These are phyloP conservation scores for Mantis religiosa DNA, from an alignment of 2,888 invertebrate genomes.

Conservation along the genomic window DNA sequence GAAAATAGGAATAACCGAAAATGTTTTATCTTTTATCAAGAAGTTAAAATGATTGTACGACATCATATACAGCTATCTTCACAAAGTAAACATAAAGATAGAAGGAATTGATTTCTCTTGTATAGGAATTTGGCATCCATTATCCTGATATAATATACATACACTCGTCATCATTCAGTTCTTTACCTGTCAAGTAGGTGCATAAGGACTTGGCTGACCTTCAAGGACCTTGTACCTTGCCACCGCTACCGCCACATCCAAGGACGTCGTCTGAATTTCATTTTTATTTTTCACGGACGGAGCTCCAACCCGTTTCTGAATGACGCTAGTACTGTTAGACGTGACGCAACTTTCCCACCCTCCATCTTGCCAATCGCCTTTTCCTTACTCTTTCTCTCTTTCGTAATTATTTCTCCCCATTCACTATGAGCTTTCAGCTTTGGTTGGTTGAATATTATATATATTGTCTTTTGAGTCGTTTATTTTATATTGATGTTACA, in stretches of 20 bases:
- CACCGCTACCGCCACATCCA: not conserved
- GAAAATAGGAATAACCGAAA: too few relatives aligned
- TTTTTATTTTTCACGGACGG: not conserved
- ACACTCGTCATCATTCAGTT: not conserved
- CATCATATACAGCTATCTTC: too few relatives aligned
- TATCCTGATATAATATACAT: too few relatives aligned
- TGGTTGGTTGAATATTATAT: too few relatives aligned
- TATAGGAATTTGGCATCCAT: too few relatives aligned
- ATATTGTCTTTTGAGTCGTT: too few relatives aligned
- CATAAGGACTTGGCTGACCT: not conserved
- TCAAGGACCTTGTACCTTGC: not conserved
- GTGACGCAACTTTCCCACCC: not conserved
- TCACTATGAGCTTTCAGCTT: not conserved
- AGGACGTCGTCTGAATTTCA: not conserved
- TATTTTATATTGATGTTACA: too few relatives aligned
- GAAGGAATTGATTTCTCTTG: too few relatives aligned
- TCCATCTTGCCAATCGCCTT: not conserved
- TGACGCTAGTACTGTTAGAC: not conserved
- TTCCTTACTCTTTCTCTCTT: not conserved
- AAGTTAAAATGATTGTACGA: too few relatives aligned
- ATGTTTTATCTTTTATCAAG: too few relatives aligned
- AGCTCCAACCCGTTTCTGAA: not conserved
- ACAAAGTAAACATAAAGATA: too few relatives aligned
- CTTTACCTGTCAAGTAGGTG: not conserved
- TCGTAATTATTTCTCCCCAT: not conserved